Conservation (phyloP, 2,888 invertebrate genomes). For the Eupithecia subfuscata region DNA sequence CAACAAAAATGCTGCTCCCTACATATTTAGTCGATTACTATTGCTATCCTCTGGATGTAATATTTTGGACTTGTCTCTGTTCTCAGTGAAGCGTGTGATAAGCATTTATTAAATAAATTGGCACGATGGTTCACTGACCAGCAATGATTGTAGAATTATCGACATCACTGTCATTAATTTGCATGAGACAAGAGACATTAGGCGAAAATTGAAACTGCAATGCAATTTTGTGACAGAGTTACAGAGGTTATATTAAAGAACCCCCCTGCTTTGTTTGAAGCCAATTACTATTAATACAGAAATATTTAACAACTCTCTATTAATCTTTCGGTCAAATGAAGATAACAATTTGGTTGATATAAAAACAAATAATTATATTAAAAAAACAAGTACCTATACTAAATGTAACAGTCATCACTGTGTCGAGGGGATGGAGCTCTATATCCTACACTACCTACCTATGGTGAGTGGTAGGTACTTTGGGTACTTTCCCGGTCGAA, state of each 20-base stretch:
- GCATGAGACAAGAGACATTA: neutral
- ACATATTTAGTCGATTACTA: neutral
- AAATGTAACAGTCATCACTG: no score
- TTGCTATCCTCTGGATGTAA: neutral
- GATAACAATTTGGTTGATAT: neutral
- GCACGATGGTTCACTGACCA: constrained; percentile 11
- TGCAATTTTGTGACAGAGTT: neutral
- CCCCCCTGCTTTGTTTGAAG: neutral
- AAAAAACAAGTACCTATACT: neutral
- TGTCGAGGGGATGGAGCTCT: neutral
- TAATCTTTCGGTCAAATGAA: neutral
- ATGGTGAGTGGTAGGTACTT: neutral
- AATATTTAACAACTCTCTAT: neutral
- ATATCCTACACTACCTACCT: neutral
- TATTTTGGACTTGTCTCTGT: neutral
- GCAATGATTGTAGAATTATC: constrained; percentile 6
- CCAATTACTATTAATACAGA: neutral
- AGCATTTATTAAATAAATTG: constrained; percentile 5
- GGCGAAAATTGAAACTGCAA: neutral
- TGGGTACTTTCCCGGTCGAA: neutral
- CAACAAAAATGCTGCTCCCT: neutral
- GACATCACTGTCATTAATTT: constrained; percentile 8
- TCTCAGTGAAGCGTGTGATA: constrained; percentile 6
- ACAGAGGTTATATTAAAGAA: no score
- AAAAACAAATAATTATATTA: neutral